Conservation (phyloP, 2,113 vertebrate species). For the Mugil cephalus region DNA sequence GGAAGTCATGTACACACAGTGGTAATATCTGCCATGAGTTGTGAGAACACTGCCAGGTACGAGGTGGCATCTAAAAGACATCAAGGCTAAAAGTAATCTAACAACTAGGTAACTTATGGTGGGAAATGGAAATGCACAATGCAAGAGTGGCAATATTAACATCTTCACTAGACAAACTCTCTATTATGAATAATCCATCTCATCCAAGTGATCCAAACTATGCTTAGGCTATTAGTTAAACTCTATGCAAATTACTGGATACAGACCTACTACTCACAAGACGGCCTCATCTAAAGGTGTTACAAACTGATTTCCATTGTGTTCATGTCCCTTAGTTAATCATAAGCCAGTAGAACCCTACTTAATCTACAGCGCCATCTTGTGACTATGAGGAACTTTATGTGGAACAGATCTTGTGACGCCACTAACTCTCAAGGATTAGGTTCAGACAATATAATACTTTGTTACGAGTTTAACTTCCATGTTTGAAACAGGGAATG, state of each 20-base stretch:
- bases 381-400: slow-evolving; percentile 9
- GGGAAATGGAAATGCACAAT: too few species aligned
- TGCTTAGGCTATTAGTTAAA: not conserved
- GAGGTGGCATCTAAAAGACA: too few species aligned
- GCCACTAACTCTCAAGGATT: not conserved
- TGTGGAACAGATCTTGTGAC: not conserved
- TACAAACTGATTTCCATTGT: not conserved
- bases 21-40: too few species aligned
- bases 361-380: not conserved
- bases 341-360: not conserved
- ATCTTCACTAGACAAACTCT: too few species aligned
- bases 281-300: not conserved
- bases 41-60: too few species aligned
- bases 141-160: too few species aligned
- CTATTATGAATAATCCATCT: too few species aligned
- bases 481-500: not conserved
- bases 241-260: not conserved
- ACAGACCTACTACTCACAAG: not conserved
- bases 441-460: not conserved
- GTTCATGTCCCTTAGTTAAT: not conserved
- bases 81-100: too few species aligned
- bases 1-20: too few species aligned
- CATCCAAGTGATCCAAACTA: not conserved
- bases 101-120: too few species aligned
- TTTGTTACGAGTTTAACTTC: not conserved